Evolutionary conservation across 2,797 vertebrate genomes (phyloP), one percentile per base, ranked within the genome.

Genomic region (Sandelia bainsii): DNA sequence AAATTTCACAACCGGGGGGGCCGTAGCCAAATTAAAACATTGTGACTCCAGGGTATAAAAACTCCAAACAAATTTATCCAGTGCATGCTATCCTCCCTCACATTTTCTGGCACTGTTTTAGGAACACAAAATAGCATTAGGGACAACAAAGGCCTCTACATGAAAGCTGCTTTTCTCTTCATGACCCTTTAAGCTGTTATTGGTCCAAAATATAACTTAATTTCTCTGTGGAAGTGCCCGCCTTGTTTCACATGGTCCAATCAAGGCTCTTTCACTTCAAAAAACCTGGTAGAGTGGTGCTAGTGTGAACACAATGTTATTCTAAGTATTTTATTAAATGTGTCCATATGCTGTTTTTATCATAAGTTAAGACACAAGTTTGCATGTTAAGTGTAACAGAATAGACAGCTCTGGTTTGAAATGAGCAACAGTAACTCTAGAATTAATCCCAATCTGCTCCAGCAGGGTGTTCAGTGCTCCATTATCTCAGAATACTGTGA

Each of bases 21-120:
- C 62, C 20, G 48, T 65, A 71, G 79, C 62, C 72, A 91, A 91
- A 93, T 91, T 87, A 89, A 91, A 93, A 88, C 86, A 85, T 89
- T 85, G 88, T 81, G 75, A 90, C 85, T 81, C 52, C 54, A 46
- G 83, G 68, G 72, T 72, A 83, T 66, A 84, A 82, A 87, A 85
- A 84, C 73, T 69, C 68, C 54, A 77, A 86, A 83, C 82, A 84
- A 77, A 85, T 83, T 8, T 65, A 83, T 80, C 59, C 79, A 54
- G 54, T 80, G 81, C 78, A 78, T 44, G 49, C 59, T 32, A 65
- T 56, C 42, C 49, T 1, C 27, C 48, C 59, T 64, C 67, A 79
- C 54, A 75, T 71, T 83, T 79, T 72, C 62, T 66, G 64, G 7
- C 37, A 53, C 72, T 81, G 86, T 82, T 80, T 76, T 63, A 75